A percentile compares a stretch with the other conserved stretches of the same genome.
Evolutionary conservation across 2,113 vertebrate species (phyloP).

Genomic region (Xerus inauris): DNA sequence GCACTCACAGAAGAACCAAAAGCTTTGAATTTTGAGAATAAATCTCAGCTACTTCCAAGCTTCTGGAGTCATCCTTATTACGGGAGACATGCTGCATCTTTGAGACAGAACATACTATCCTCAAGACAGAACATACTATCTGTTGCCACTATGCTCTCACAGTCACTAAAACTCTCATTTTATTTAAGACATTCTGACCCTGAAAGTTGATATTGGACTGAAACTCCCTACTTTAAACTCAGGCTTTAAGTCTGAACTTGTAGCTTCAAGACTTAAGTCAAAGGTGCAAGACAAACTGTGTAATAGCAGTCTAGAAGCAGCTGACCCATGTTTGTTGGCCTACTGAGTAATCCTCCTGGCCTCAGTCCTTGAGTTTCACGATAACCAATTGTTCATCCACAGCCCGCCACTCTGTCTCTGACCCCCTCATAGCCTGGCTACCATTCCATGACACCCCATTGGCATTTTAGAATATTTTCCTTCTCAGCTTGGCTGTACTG

Average conservation of each 20-base stretch:
- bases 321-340: neutral
- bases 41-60: neutral
- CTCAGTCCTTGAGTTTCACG: neutral
- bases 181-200: neutral
- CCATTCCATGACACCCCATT: neutral
- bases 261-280: neutral
- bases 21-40: neutral
- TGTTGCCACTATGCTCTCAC: neutral
- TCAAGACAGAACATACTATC: no score
- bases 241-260: neutral
- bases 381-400: neutral
- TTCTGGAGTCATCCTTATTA: neutral
- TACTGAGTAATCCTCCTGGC: neutral
- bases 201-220: neutral
- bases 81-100: neutral
- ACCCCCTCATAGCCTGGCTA: neutral
- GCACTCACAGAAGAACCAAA: neutral
- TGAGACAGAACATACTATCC: no score
- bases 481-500: neutral
- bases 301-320: neutral
- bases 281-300: neutral
- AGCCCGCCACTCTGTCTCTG: neutral
- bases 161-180: neutral
- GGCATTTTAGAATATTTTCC: neutral
- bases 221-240: constrained; percentile 7